Percentiles rank a stretch among this genome's conserved stretches.
phyloP scores from a whole-genome alignment of 2,113 vertebrate species.

The Pygoscelis antarcticus region DNA sequence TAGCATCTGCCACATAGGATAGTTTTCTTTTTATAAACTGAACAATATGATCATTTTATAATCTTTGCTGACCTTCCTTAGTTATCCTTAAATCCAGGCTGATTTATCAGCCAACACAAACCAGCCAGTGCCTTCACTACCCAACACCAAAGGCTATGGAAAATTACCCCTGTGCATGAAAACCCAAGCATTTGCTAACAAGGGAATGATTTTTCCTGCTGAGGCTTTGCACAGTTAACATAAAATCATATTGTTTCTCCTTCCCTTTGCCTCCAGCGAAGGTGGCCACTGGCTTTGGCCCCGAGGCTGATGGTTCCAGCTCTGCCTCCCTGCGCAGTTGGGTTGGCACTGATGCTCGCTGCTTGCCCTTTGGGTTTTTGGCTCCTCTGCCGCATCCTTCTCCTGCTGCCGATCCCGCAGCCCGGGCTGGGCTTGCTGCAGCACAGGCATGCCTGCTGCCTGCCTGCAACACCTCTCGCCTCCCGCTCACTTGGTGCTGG shows the following conservation, averaged over 20 bases:
- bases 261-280: background rate
- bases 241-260: background rate
- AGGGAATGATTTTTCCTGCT: background rate
- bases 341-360: background rate
- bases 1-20: background rate
- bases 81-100: background rate
- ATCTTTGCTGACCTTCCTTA: background rate
- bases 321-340: no score
- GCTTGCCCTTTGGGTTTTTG: background rate
- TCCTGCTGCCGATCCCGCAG: background rate
- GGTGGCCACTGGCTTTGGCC: background rate
- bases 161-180: accelerated
- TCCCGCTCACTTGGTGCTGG: background rate
- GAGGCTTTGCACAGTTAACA: background rate
- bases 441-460: background rate
- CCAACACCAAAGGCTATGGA: background rate
- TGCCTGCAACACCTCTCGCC: background rate
- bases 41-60: background rate
- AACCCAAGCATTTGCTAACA: background rate
- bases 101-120: background rate
- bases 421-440: background rate
- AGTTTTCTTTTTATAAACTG: background rate
- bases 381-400: background rate
- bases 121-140: accelerated
- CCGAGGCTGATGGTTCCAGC: accelerated